Conservation (phyloP, 2,888 invertebrate species). For the Cremastinae sp. region DNA sequence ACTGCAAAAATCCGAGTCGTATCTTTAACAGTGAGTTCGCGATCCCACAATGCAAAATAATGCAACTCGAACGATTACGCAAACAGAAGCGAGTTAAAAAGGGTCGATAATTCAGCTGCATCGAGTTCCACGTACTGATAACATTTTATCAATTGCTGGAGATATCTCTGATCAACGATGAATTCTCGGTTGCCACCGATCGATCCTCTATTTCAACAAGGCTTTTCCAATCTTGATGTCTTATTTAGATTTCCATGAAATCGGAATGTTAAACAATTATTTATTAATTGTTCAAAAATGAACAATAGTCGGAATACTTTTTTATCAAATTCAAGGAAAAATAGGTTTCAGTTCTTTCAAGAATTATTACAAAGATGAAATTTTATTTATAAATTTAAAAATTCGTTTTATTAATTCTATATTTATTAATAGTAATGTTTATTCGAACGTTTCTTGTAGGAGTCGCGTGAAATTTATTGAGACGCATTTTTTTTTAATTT, state of each 20-base stretch:
- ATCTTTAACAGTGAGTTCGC: slow-evolving; percentile 79
- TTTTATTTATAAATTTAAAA: too few relatives aligned
- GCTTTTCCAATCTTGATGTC: not conserved
- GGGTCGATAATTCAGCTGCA: slow-evolving; percentile 9
- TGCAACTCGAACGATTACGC: not conserved
- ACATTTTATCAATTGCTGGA: slow-evolving; percentile 24
- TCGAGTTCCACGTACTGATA: slow-evolving; percentile 22
- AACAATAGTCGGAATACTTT: too few relatives aligned
- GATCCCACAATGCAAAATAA: slow-evolving; percentile 30
- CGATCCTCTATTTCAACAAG: slow-evolving; percentile 3
- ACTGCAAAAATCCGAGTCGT: slow-evolving; percentile 77
- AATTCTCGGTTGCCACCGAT: slow-evolving; percentile 2
- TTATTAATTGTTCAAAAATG: too few relatives aligned
- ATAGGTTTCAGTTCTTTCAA: too few relatives aligned
- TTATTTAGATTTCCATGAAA: not conserved
- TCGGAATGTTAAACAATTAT: not conserved
- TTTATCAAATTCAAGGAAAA: too few relatives aligned
- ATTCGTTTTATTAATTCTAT: too few relatives aligned
- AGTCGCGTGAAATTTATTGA: too few relatives aligned
- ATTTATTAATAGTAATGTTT: too few relatives aligned
- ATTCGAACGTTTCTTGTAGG: too few relatives aligned
- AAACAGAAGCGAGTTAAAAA: not conserved
- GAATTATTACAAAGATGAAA: too few relatives aligned
- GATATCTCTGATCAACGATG: not conserved
- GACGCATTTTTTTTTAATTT: too few relatives aligned